These are phyloP conservation scores for Eilema griseolum DNA, from an alignment of 2,888 invertebrate genomes.

Conservation along the genomic window DNA sequence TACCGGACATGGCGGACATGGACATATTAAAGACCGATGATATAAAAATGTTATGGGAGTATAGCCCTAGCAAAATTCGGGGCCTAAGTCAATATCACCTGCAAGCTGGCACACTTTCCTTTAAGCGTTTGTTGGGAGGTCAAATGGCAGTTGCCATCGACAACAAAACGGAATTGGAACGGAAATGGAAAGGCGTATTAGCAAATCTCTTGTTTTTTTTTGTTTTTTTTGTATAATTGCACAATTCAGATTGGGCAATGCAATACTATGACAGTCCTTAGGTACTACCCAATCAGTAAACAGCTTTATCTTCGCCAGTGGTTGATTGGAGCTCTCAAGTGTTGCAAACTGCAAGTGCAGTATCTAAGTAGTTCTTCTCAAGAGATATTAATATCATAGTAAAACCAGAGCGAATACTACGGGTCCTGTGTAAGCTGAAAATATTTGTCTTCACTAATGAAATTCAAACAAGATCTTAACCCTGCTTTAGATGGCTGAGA, in stretches of 20 bases:
- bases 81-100: not conserved
- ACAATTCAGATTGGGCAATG: too few species aligned
- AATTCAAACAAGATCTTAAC: not conserved
- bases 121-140: not conserved
- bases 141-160: not conserved
- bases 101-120: not conserved
- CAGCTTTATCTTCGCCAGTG: too few species aligned
- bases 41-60: not conserved
- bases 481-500: not conserved
- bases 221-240: too few species aligned
- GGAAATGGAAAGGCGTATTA: too few species aligned
- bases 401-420: not conserved
- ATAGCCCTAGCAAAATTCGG: too few species aligned
- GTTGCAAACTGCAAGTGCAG: not conserved
- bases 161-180: too few species aligned
- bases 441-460: not conserved
- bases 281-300: too few species aligned
- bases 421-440: not conserved
- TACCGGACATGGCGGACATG: constrained; percentile 19
- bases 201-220: too few species aligned
- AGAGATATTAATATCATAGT: not conserved
- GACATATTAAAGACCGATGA: not conserved
- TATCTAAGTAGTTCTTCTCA: not conserved
- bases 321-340: too few species aligned
- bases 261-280: too few species aligned